Percentiles rank a stretch among this genome's conserved stretches.
These are phyloP conservation scores for Drosophila affinis DNA, from an alignment of 2,888 invertebrate species.

Conservation along the genomic window DNA sequence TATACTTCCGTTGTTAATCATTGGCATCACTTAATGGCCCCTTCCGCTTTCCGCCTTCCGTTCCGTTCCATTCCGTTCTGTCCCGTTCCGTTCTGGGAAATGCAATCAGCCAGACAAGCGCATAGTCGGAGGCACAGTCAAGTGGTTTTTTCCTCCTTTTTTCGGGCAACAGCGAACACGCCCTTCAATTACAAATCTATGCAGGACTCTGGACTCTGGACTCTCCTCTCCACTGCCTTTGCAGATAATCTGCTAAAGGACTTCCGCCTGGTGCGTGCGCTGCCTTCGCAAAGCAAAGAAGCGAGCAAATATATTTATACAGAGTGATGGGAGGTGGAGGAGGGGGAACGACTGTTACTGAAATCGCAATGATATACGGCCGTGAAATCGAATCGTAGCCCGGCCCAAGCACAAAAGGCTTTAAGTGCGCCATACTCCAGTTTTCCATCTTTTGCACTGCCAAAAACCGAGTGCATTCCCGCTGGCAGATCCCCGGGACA, in stretches of 20 bases:
- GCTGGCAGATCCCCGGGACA: no score
- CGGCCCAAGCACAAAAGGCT: slow-evolving; percentile 61
- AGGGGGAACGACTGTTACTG: slow-evolving; percentile 57
- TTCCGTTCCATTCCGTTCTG: not conserved
- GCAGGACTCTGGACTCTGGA: slow-evolving; percentile 31
- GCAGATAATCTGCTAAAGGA: slow-evolving; percentile 82
- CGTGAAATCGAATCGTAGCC: slow-evolving; percentile 69
- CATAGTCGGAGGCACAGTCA: slow-evolving; percentile 39
- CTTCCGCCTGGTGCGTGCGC: slow-evolving; percentile 82
- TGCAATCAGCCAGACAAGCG: slow-evolving; percentile 59
- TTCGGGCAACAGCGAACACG: slow-evolving; percentile 67
- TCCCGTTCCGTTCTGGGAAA: slow-evolving; percentile 16
- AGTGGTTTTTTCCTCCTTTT: slow-evolving; percentile 46
- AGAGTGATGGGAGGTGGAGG: not conserved
- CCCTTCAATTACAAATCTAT: slow-evolving; percentile 83
- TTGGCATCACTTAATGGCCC: slow-evolving; percentile 83
- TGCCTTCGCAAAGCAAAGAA: slow-evolving; percentile 56
- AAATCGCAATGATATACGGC: slow-evolving; percentile 79
- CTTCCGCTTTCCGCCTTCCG: slow-evolving; percentile 73
- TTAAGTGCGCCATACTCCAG: slow-evolving; percentile 58
- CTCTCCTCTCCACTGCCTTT: slow-evolving; percentile 44
- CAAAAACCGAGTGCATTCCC: not conserved
- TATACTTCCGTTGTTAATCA: slow-evolving; percentile 83
- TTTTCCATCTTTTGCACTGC: not conserved
- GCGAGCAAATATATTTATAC: slow-evolving; percentile 16